Percentiles rank a stretch among this genome's conserved stretches.
Conservation (phyloP, 2,113 vertebrate genomes). For the Morone saxatilis region DNA sequence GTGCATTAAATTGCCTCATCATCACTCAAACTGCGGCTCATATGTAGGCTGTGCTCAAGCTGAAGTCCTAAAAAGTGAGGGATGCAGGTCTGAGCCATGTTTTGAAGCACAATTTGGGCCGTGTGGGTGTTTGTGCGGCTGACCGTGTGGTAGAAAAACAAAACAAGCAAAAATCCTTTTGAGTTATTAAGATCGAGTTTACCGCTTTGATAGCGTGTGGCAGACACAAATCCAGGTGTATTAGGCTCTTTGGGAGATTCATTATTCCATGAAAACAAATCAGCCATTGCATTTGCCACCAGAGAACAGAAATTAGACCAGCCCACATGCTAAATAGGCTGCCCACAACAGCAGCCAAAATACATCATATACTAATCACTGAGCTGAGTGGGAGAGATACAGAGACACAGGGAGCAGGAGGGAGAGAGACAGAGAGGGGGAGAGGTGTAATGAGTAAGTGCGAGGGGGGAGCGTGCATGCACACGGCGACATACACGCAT, state of each 20-base stretch:
- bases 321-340: slow-evolving; percentile 76
- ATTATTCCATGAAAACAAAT: slow-evolving; percentile 53
- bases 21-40: slow-evolving; percentile 55
- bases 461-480: slow-evolving; percentile 17
- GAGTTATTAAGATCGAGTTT: background rate
- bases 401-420: slow-evolving; percentile 52
- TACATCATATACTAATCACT: slow-evolving; percentile 78
- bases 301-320: slow-evolving; percentile 72
- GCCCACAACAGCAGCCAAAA: slow-evolving; percentile 75
- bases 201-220: background rate
- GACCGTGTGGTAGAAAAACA: slow-evolving; percentile 20
- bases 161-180: slow-evolving; percentile 11
- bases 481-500: slow-evolving; percentile 11
- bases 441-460: slow-evolving; percentile 59
- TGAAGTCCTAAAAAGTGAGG: slow-evolving; percentile 44
- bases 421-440: slow-evolving; percentile 52
- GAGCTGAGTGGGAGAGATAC: slow-evolving; percentile 74
- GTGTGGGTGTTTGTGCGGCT: slow-evolving; percentile 47
- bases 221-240: slow-evolving; percentile 48
- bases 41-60: slow-evolving; percentile 56
- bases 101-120: slow-evolving; percentile 23
- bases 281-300: slow-evolving; percentile 62
- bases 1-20: slow-evolving; percentile 64
- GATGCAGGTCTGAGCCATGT: slow-evolving; percentile 33
- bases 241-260: slow-evolving; percentile 37